phyloP scores from a whole-genome alignment of 1,140 invertebrate species.

The Scaptodrosophila lebanonensis region DNA sequence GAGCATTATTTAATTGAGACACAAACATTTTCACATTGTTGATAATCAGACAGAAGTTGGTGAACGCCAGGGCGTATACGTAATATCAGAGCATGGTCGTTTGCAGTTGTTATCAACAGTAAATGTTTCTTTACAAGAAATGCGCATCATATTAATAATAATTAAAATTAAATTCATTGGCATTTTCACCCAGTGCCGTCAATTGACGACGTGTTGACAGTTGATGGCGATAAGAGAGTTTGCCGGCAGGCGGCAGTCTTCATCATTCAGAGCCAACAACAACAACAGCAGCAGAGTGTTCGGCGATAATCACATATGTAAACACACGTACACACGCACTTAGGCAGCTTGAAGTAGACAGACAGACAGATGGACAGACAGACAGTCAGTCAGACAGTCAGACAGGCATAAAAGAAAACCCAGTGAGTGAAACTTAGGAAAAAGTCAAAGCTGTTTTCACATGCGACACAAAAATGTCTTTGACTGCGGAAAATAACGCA shows the following conservation, averaged over 20 bases:
- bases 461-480: conserved; percentile 62
- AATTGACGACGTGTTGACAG: conserved; percentile 2
- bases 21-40: too few species aligned
- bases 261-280: conserved; percentile 10
- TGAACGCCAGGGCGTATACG: too few species aligned
- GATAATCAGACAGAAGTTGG: too few species aligned
- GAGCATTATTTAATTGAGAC: too few species aligned
- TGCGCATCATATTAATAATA: conserved; percentile 1
- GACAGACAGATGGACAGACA: not conserved
- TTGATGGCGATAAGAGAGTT: conserved; percentile 30
- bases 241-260: not conserved
- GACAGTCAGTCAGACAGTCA: conserved; percentile 7
- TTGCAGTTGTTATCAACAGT: not conserved
- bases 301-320: conserved; percentile 44
- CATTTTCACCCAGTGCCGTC: conserved; percentile 38
- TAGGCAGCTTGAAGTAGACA: conserved; percentile 9
- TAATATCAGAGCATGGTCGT: too few species aligned
- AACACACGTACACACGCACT: conserved; percentile 51
- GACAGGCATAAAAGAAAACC: conserved; percentile 51
- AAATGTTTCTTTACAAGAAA: not conserved
- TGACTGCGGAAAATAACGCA: conserved; percentile 68
- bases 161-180: conserved; percentile 43
- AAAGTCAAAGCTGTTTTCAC: conserved; percentile 31
- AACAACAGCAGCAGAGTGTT: conserved; percentile 12
- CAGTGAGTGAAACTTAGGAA: conserved; percentile 65